Conservation (phyloP, 1,140 invertebrate species). For the Atta texana region DNA sequence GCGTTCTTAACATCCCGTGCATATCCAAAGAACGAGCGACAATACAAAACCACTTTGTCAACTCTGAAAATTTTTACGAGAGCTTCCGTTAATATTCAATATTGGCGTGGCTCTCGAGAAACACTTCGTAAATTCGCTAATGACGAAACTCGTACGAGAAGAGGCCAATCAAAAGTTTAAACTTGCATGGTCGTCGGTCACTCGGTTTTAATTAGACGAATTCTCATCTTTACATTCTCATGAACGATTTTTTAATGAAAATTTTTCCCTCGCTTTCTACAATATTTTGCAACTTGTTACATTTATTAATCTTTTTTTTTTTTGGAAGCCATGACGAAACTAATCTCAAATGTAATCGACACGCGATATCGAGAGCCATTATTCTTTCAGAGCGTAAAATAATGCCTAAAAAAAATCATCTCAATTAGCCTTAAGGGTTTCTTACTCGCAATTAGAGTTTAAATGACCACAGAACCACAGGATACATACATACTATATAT, state of each 20-base stretch:
- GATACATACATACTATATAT: not conserved
- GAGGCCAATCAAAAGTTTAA: not conserved
- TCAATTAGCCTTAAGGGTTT: constrained; percentile 53
- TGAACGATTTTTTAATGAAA: not conserved
- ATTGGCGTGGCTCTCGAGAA: not conserved
- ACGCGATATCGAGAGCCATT: constrained; percentile 1
- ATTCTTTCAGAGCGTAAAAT: constrained; percentile 36
- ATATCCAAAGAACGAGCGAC: not conserved
- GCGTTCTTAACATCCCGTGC: not conserved
- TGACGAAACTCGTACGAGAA: constrained; percentile 34
- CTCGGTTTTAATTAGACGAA: constrained; percentile 39
- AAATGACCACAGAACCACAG: constrained; percentile 8
- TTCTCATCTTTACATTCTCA: not conserved
- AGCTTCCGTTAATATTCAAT: constrained; percentile 45
- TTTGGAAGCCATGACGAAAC: not conserved
- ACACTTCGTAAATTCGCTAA: constrained; percentile 29
- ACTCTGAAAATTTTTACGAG: constrained; percentile 48
- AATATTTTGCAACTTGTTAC: constrained; percentile 12
- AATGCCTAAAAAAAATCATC: constrained; percentile 47
- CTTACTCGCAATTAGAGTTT: constrained; percentile 56
- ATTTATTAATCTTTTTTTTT: not conserved
- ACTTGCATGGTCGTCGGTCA: not conserved
- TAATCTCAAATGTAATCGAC: not conserved
- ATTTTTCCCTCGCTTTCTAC: not conserved
- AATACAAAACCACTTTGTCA: constrained; percentile 30